phyloP scores from a whole-genome alignment of 1,140 invertebrate species.

The Papilio machaon region DNA sequence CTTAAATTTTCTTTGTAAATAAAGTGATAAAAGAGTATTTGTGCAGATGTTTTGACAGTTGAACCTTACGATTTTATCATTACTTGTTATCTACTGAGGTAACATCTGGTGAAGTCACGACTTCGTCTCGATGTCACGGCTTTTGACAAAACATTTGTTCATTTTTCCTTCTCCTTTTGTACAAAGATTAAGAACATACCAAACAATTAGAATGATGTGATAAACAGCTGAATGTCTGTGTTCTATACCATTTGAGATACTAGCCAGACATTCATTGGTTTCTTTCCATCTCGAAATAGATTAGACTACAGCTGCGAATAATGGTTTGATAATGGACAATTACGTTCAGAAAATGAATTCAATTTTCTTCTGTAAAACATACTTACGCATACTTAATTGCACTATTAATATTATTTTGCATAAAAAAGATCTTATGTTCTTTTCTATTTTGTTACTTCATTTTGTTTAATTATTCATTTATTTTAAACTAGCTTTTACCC shows the following conservation, averaged over 20 bases:
- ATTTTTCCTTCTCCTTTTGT: neutral
- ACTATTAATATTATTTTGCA: neutral
- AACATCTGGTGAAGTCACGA: no score
- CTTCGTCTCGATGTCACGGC: no score
- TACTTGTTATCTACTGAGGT: no score
- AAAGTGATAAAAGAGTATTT: no score
- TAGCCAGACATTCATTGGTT: slow-evolving; percentile 25
- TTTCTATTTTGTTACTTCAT: neutral
- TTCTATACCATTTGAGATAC: slow-evolving; percentile 4
- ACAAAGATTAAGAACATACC: neutral
- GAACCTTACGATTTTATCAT: no score
- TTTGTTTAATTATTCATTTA: no score
- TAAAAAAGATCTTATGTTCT: neutral
- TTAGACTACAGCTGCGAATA: neutral
- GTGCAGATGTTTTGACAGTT: no score
- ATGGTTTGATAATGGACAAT: neutral
- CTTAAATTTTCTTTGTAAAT: no score
- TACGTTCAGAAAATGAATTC: neutral
- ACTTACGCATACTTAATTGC: neutral
- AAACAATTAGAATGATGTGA: neutral
- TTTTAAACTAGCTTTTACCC: no score
- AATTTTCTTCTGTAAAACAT: neutral
- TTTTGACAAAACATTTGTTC: no score
- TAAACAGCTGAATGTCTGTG: neutral
- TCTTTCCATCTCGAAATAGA: slow-evolving; percentile 26